Percentiles rank a stretch among this genome's conserved stretches.
Conservation (phyloP, 2,113 vertebrate species). For the Lophotis ruficrista region DNA sequence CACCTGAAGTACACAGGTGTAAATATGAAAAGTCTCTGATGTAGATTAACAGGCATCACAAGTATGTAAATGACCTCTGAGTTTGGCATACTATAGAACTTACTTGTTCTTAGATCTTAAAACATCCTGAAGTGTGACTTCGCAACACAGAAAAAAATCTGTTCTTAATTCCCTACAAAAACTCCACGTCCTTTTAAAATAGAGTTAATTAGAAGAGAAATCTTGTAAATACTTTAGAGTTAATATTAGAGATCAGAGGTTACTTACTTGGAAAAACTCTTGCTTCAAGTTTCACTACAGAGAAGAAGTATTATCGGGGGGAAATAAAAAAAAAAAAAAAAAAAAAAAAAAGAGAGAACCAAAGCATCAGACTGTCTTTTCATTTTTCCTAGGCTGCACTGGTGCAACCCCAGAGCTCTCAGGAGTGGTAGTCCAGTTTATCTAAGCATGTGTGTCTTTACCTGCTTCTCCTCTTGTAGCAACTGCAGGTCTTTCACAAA, state of each 20-base stretch:
- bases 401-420: background rate
- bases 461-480: background rate
- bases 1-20: background rate
- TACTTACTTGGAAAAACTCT: background rate
- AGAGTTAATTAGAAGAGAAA: background rate
- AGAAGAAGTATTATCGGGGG: background rate
- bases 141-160: background rate
- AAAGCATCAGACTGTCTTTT: background rate
- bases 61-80: background rate
- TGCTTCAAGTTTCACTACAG: background rate
- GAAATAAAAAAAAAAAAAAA: background rate
- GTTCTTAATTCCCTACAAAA: background rate
- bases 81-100: background rate
- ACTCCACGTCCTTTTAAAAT: background rate
- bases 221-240: background rate
- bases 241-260: background rate
- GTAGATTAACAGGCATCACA: background rate
- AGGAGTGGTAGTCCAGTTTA: background rate
- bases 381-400: background rate
- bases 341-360: background rate
- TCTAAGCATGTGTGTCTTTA: background rate
- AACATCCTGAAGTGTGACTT: background rate
- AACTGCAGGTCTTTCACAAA: background rate
- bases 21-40: conserved; percentile 16
- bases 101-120: background rate